Evolutionary conservation across 53 echinoderm and acorn worm species (phyloP).

Genomic region (Antedon mediterranea): DNA sequence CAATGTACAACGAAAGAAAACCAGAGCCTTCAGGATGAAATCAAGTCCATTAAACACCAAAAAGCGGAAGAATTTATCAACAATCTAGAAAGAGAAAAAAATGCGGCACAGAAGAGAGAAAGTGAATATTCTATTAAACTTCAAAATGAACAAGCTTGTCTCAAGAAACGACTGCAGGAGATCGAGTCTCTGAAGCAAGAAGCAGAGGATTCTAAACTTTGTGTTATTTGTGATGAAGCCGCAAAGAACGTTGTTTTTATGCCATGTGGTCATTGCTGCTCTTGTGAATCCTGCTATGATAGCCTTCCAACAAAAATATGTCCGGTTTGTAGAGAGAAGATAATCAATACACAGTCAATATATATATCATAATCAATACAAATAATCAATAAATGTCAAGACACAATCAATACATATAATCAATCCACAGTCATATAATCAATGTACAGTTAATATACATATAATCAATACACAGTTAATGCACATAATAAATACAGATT

Average conservation of each 20-base stretch:
- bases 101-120: neutral
- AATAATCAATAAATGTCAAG: too few species aligned
- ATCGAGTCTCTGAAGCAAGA: neutral
- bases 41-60: neutral
- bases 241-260: neutral
- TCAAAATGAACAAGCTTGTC: neutral
- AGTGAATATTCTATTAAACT: neutral
- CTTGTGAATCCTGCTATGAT: neutral
- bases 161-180: neutral
- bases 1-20: neutral
- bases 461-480: too few species aligned
- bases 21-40: neutral
- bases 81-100: neutral
- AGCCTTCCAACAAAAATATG: neutral
- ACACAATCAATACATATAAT: too few species aligned
- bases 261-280: neutral
- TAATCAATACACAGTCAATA: neutral
- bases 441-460: too few species aligned
- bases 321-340: neutral
- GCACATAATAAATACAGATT: too few species aligned
- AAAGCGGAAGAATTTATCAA: neutral
- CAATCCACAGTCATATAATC: too few species aligned
- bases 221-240: neutral
- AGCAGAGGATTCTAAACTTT: neutral
- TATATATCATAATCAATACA: neutral